These are phyloP conservation scores for Phacellophora camtschatica DNA, from an alignment of 30 jellyfish, hydroid and myxozoan species.

Conservation along the genomic window DNA sequence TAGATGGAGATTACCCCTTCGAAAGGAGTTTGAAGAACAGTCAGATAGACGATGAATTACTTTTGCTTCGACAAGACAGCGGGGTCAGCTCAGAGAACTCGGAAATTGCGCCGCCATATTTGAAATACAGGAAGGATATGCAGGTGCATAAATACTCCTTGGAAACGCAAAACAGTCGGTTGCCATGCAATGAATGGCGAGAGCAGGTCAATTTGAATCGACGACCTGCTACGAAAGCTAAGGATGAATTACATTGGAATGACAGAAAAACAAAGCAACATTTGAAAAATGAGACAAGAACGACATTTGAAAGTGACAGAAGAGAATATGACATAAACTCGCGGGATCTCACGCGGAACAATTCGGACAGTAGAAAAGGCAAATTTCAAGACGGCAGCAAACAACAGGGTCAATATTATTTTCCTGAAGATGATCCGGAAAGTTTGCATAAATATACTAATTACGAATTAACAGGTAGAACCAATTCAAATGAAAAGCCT, in stretches of 20 bases:
- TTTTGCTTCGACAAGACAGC: conserved; percentile 42
- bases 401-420: too few relatives aligned
- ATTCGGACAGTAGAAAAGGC: too few relatives aligned
- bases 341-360: too few relatives aligned
- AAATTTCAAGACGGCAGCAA: too few relatives aligned
- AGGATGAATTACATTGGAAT: too few relatives aligned
- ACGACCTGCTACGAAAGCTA: background rate
- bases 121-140: background rate
- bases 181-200: conserved; percentile 9
- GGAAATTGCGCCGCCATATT: conserved; percentile 38
- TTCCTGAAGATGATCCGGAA: too few relatives aligned
- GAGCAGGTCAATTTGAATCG: conserved; percentile 47
- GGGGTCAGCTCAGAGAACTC: conserved; percentile 53
- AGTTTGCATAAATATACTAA: background rate
- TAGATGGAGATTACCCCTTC: conserved; percentile 58
- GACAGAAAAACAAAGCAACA: too few relatives aligned
- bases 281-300: too few relatives aligned
- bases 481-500: background rate
- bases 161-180: conserved; percentile 59
- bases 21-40: background rate
- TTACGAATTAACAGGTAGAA: background rate
- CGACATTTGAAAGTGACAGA: too few relatives aligned
- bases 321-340: too few relatives aligned
- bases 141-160: background rate
- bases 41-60: background rate